Conservation (phyloP, 1,140 invertebrate species). For the Araneus ventricosus region DNA sequence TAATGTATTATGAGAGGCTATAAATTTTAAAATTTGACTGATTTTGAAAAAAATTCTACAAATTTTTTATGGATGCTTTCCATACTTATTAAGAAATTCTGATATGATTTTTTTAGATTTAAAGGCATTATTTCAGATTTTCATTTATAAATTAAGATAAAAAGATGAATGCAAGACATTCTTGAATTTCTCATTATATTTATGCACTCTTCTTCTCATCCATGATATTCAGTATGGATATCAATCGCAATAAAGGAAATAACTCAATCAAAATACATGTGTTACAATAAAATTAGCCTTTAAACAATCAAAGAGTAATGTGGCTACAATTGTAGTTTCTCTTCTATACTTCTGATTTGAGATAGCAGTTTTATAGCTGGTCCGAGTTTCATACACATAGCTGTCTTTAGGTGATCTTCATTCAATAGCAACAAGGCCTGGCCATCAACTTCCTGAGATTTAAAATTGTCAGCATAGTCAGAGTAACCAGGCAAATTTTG, state of each 20-base stretch:
- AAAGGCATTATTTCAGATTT: too few species aligned
- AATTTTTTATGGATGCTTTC: too few species aligned
- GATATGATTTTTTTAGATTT: too few species aligned
- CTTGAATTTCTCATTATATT: too few species aligned
- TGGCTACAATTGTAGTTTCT: background rate
- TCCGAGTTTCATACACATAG: slow-evolving; percentile 96
- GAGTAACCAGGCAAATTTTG: slow-evolving; percentile 91
- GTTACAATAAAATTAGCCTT: background rate
- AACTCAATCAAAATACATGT: background rate
- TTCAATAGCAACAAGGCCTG: slow-evolving; percentile 95
- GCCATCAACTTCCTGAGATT: slow-evolving; percentile 96
- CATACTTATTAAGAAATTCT: too few species aligned
- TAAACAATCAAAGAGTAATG: background rate
- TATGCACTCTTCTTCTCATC: too few species aligned
- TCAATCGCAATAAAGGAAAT: background rate
- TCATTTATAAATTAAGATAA: too few species aligned
- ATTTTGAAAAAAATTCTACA: too few species aligned
- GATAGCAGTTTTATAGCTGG: slow-evolving; percentile 89
- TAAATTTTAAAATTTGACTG: too few species aligned
- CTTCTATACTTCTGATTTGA: slow-evolving; percentile 46
- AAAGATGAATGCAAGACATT: too few species aligned
- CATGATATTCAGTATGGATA: slow-evolving; percentile 4
- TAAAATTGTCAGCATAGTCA: slow-evolving; percentile 96
- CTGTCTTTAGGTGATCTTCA: slow-evolving; percentile 95
- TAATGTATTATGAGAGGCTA: too few species aligned